These are phyloP conservation scores for Eupelmus urozonus DNA, from an alignment of 2,888 invertebrate species.

Conservation along the genomic window DNA sequence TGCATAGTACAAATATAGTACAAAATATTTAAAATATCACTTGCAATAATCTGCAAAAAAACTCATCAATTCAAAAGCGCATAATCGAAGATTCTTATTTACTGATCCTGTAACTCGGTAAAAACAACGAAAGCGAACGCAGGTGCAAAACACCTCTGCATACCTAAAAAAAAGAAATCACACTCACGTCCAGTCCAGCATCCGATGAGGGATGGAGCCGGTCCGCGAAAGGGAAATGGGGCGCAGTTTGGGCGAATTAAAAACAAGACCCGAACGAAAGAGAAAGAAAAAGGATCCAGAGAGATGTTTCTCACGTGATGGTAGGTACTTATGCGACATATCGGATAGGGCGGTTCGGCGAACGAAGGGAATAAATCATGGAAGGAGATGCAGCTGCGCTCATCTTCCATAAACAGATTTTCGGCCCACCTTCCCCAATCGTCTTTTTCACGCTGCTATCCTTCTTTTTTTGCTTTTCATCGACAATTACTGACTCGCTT, in stretches of 20 bases:
- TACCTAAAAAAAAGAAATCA: conserved; percentile 20
- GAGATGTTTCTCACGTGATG: background rate
- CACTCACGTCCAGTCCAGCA: background rate
- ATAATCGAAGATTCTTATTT: no score
- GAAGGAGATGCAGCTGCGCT: background rate
- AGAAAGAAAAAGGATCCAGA: conserved; percentile 39
- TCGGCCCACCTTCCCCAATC: background rate
- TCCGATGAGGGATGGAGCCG: conserved; percentile 25
- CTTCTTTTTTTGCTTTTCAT: conserved; percentile 20
- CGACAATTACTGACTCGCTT: background rate
- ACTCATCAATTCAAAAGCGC: no score
- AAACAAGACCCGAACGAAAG: conserved; percentile 39
- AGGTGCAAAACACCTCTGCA: background rate
- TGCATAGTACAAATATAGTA: no score
- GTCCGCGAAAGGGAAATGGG: conserved; percentile 41
- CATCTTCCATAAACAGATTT: background rate
- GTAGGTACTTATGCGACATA: conserved; percentile 16
- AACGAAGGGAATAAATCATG: conserved; percentile 22
- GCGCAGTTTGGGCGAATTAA: conserved; percentile 38
- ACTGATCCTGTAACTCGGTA: no score
- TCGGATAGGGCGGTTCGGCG: background rate
- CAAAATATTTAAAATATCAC: no score
- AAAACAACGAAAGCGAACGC: background rate
- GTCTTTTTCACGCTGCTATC: background rate
- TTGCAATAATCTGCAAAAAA: no score